Evolutionary conservation across 2,797 vertebrate species (phyloP).

Genomic region (Trachops cirrhosus): DNA sequence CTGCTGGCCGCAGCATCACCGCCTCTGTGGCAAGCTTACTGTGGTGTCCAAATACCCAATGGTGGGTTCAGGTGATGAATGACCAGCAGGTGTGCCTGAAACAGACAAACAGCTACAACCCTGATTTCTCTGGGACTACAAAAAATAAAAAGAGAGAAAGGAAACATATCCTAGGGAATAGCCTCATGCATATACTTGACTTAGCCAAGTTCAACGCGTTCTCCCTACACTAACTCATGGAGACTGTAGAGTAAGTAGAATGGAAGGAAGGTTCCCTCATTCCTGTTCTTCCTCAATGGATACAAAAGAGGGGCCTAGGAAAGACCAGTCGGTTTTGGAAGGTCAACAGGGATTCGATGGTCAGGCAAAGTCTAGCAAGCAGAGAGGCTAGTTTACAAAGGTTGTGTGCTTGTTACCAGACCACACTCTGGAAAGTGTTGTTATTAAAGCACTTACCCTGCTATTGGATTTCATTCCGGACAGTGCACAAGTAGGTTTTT

Average conservation of each 20-base stretch:
- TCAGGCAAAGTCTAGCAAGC: no score
- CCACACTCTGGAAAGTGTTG: conserved; percentile 14
- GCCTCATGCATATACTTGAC: background rate
- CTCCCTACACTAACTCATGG: background rate
- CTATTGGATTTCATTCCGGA: conserved; percentile 63
- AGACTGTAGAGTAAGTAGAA: background rate
- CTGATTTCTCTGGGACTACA: background rate
- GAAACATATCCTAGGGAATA: background rate
- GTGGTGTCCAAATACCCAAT: background rate
- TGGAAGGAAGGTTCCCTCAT: background rate
- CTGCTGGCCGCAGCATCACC: background rate
- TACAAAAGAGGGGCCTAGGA: background rate
- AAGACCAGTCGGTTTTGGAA: background rate
- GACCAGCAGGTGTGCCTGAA: conserved; percentile 48
- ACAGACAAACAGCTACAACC: conserved; percentile 56
- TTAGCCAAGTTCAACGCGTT: background rate
- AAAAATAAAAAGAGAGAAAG: conserved; percentile 35
- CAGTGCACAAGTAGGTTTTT: conserved; percentile 46
- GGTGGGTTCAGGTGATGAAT: conserved; percentile 53
- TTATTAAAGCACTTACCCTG: conserved; percentile 51
- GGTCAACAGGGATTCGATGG: background rate
- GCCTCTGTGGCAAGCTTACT: background rate
- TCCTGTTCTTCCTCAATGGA: background rate
- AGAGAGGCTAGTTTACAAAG: background rate
- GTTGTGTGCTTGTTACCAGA: background rate